These are phyloP conservation scores for Perdita meconis DNA, from an alignment of 2,888 invertebrate species.

Conservation along the genomic window DNA sequence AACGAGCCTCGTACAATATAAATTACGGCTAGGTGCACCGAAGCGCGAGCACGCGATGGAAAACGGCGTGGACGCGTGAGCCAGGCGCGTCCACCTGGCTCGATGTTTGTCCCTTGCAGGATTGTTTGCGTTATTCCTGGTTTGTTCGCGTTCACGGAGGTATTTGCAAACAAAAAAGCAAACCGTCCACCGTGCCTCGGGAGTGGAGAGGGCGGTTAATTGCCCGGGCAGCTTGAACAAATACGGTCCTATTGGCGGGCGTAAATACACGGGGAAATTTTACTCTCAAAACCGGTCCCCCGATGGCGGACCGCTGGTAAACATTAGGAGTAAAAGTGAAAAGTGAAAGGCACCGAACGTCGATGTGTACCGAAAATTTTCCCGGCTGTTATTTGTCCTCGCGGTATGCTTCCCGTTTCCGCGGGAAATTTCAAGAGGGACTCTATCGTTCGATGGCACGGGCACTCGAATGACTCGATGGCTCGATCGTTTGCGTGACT, in stretches of 20 bases:
- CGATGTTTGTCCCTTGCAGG: constrained; percentile 53
- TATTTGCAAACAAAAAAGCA: constrained; percentile 76
- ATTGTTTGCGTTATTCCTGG: constrained; percentile 75
- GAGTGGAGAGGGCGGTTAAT: constrained; percentile 71
- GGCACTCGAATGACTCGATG: too few species aligned
- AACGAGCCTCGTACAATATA: constrained; percentile 58
- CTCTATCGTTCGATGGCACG: background rate
- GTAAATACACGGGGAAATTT: constrained; percentile 71
- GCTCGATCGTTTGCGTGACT: background rate
- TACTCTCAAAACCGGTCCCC: constrained; percentile 67
- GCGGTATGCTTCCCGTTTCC: background rate
- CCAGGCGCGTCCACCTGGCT: constrained; percentile 35
- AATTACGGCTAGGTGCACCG: constrained; percentile 55
- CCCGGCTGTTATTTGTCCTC: constrained; percentile 41
- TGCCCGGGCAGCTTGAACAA: constrained; percentile 74
- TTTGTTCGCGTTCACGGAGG: constrained; percentile 64
- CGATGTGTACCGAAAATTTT: constrained; percentile 59
- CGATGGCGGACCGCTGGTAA: constrained; percentile 49
- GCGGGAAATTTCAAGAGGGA: constrained; percentile 11
- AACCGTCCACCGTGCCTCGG: constrained; percentile 49
- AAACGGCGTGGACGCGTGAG: constrained; percentile 12
- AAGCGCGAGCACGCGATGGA: constrained; percentile 28
- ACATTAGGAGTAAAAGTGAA: constrained; percentile 67
- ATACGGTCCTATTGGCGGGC: constrained; percentile 72
- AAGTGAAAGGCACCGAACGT: constrained; percentile 65